Conservation (phyloP, 1,140 invertebrate species). For the fruit fly (Drosophila melanogaster) region Release_6_plus_ISO1_MT NT_033779.5:9742001-9742500, state of each 20-base stretch:
- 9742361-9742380: constrained; percentile 69
- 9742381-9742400: constrained; percentile 67
- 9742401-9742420: constrained; percentile 67
- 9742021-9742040: neutral
- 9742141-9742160: constrained; percentile 15
- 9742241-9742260: constrained; percentile 64
- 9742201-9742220: neutral
- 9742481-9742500: constrained; percentile 68
- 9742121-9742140: constrained; percentile 1
- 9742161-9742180: constrained; percentile 62
- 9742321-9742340: constrained; percentile 1
- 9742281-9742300: constrained; percentile 1
- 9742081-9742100: constrained; percentile 11
- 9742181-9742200: constrained; percentile 32
- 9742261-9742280: constrained; percentile 67
- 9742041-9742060: constrained; percentile 1
- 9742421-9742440: constrained; percentile 45
- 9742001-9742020: too few species aligned
- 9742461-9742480: constrained; percentile 75
- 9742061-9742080: neutral
- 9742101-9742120: constrained; percentile 28
- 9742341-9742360: constrained; percentile 1
- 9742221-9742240: neutral
- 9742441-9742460: constrained; percentile 46
- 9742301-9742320: constrained; percentile 52